phyloP scores from a whole-genome alignment of 2,113 vertebrate species.

The Mesoclemmys tuberculata region DNA sequence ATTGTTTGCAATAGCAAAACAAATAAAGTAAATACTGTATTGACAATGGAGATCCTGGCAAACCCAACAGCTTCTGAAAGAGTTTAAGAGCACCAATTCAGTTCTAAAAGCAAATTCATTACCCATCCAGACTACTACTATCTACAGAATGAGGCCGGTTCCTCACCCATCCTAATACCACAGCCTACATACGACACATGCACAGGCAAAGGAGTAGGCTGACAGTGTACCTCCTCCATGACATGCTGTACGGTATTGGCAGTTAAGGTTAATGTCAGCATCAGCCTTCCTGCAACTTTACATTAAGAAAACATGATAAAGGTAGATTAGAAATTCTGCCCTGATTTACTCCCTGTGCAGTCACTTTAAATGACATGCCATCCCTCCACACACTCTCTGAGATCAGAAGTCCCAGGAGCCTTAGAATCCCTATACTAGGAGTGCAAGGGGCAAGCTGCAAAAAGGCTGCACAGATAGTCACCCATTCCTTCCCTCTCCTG shows the following conservation, averaged over 20 bases:
- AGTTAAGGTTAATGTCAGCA: background rate
- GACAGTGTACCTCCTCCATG: background rate
- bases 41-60: background rate
- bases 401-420: background rate
- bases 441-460: background rate
- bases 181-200: background rate
- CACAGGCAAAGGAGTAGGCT: background rate
- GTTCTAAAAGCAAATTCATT: background rate
- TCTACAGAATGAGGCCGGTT: background rate
- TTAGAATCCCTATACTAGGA: fast-evolving
- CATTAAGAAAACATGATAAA: background rate
- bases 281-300: background rate
- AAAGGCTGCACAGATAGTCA: background rate
- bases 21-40: background rate
- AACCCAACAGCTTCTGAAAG: background rate
- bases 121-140: background rate
- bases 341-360: background rate
- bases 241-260: background rate
- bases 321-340: background rate
- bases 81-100: background rate
- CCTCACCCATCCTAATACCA: background rate
- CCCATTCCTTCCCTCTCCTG: fast-evolving
- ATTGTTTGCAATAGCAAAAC: background rate
- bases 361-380: background rate
- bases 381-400: background rate